A percentile compares a stretch with the other conserved stretches of the same genome.
These are phyloP conservation scores for Actinemys pallida DNA, from an alignment of 2,113 vertebrate species.

Conservation along the genomic window DNA sequence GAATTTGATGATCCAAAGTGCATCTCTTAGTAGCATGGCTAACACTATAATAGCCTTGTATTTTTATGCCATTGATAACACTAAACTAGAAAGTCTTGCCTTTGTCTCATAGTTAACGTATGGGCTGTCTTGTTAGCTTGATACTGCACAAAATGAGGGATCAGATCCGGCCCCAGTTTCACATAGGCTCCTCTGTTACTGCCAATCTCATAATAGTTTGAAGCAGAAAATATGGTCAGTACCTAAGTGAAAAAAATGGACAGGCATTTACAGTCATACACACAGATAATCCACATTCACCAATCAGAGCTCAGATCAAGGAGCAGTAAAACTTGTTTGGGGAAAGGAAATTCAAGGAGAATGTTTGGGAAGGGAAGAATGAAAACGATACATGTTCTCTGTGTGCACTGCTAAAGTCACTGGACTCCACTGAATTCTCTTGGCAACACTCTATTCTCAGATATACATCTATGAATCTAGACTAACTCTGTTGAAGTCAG, in stretches of 20 bases:
- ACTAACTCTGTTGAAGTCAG: fast-evolving
- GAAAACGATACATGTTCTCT: neutral
- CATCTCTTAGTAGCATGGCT: neutral
- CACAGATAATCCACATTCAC: neutral
- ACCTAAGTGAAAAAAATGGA: conserved; percentile 80
- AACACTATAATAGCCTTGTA: neutral
- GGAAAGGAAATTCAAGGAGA: neutral
- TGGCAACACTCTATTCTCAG: fast-evolving
- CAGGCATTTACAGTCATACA: neutral
- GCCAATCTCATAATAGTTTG: conserved; percentile 94
- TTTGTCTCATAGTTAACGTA: conserved; percentile 90
- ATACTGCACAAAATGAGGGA: conserved; percentile 91
- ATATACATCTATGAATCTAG: fast-evolving
- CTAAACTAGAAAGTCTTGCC: conserved; percentile 75
- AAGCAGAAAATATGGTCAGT: conserved; percentile 97
- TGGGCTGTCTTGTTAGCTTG: conserved; percentile 86
- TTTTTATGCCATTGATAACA: neutral
- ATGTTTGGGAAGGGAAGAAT: neutral
- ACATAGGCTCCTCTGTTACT: conserved; percentile 96
- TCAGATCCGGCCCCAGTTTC: conserved; percentile 87
- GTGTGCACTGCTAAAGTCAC: fast-evolving
- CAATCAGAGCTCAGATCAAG: fast-evolving
- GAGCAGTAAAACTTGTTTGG: neutral
- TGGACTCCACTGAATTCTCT: neutral
- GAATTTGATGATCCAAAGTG: neutral